Evolutionary conservation across 2,888 invertebrate species (phyloP).

Genomic region (Athalia rosae): DNA sequence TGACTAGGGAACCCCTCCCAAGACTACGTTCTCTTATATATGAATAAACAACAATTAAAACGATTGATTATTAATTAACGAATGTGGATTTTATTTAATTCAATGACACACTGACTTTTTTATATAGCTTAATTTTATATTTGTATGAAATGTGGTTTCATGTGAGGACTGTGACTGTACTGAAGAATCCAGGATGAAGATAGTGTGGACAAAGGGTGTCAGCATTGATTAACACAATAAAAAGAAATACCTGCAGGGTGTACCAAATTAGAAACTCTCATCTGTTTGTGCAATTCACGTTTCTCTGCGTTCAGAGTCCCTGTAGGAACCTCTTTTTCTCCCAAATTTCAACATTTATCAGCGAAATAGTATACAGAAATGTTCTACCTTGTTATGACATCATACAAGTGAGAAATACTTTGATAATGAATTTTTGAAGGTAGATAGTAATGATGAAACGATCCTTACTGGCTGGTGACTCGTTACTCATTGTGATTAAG

Average conservation of each 20-base stretch:
- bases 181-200: slow-evolving; percentile 46
- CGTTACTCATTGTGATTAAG: slow-evolving; percentile 3
- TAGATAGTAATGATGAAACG: slow-evolving; percentile 1
- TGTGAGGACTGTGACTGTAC: slow-evolving; percentile 61
- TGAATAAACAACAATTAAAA: slow-evolving; percentile 63
- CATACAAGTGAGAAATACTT: too few species aligned
- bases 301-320: slow-evolving; percentile 12
- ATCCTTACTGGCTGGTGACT: background rate
- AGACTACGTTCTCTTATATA: slow-evolving; percentile 71
- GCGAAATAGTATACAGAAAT: too few species aligned
- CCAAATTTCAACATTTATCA: background rate
- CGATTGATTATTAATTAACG: slow-evolving; percentile 64
- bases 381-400: too few species aligned
- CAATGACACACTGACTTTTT: slow-evolving; percentile 63
- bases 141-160: slow-evolving; percentile 63
- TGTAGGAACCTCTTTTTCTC: slow-evolving; percentile 29
- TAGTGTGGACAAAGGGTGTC: slow-evolving; percentile 34
- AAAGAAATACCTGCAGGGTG: slow-evolving; percentile 31
- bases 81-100: slow-evolving; percentile 68
- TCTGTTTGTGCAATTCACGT: slow-evolving; percentile 22
- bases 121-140: slow-evolving; percentile 72
- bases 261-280: background rate
- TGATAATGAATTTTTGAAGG: background rate
- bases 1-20: slow-evolving; percentile 67
- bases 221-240: slow-evolving; percentile 37